Conservation (phyloP, 2,113 vertebrate species). For the Motacilla alba region DNA sequence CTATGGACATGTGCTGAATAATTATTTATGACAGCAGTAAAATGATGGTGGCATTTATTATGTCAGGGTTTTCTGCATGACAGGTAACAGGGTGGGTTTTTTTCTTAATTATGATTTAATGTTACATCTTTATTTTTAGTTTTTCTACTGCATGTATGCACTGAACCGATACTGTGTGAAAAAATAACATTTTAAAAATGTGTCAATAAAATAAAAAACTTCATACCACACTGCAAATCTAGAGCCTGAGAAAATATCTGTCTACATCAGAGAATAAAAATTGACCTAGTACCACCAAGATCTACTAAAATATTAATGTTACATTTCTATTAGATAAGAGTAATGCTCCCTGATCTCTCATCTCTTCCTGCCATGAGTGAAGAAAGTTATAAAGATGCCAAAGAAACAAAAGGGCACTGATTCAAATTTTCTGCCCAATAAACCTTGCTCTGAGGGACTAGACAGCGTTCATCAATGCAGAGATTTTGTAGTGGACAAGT, state of each 20-base stretch:
- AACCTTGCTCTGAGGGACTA: neutral
- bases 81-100: neutral
- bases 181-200: neutral
- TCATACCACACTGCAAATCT: neutral
- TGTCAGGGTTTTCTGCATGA: neutral
- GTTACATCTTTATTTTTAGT: neutral
- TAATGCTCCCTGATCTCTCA: neutral
- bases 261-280: neutral
- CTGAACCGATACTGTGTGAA: neutral
- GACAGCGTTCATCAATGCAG: neutral
- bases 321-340: neutral
- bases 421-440: neutral
- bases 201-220: neutral
- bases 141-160: neutral
- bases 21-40: slow-evolving; percentile 47
- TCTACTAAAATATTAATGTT: neutral
- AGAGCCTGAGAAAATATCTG: neutral
- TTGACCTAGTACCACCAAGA: neutral
- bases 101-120: neutral
- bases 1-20: slow-evolving; percentile 44
- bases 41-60: slow-evolving; percentile 43
- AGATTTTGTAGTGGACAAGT: neutral
- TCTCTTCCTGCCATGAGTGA: neutral
- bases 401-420: neutral
- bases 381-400: neutral